phyloP scores from a whole-genome alignment of 2,888 invertebrate species.

The Drosophila pullipes region DNA sequence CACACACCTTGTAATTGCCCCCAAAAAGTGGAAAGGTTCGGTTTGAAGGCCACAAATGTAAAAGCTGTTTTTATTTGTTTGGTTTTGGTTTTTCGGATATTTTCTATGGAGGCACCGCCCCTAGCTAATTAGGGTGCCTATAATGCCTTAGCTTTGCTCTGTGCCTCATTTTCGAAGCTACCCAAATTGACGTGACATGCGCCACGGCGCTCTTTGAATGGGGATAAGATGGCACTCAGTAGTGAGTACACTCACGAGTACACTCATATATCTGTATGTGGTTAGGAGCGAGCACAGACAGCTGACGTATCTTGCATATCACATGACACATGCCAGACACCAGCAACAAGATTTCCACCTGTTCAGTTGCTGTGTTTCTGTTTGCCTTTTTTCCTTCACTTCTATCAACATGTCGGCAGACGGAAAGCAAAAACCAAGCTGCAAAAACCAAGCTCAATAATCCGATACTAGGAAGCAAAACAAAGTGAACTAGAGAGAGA shows the following conservation, averaged over 20 bases:
- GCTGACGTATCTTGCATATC: slow-evolving; percentile 51
- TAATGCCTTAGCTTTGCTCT: slow-evolving; percentile 33
- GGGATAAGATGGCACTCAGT: not conserved
- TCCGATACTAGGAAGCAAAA: slow-evolving; percentile 35
- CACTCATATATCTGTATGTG: slow-evolving; percentile 11
- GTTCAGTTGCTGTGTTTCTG: slow-evolving; percentile 54
- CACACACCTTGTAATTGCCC: slow-evolving; percentile 53
- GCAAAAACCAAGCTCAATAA: slow-evolving; percentile 28
- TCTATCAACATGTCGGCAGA: slow-evolving; percentile 57
- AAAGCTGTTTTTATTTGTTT: slow-evolving; percentile 31
- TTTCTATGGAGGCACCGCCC: slow-evolving; percentile 2
- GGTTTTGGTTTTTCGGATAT: not conserved
- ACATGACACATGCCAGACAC: slow-evolving; percentile 63
- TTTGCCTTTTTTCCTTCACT: slow-evolving; percentile 40
- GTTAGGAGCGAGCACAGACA: slow-evolving; percentile 12
- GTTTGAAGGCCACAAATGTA: slow-evolving; percentile 55
- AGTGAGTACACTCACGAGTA: slow-evolving; percentile 26
- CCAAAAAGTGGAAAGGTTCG: slow-evolving; percentile 26
- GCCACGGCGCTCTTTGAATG: slow-evolving; percentile 21
- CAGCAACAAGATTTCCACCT: slow-evolving; percentile 63
- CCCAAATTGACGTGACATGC: slow-evolving; percentile 63
- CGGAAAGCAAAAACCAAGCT: slow-evolving; percentile 27
- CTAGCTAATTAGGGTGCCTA: slow-evolving; percentile 51
- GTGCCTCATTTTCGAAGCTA: slow-evolving; percentile 45
- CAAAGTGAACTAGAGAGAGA: not conserved